These are phyloP conservation scores for Amphipyra berbera DNA, from an alignment of 2,888 invertebrate genomes.

Conservation along the genomic window DNA sequence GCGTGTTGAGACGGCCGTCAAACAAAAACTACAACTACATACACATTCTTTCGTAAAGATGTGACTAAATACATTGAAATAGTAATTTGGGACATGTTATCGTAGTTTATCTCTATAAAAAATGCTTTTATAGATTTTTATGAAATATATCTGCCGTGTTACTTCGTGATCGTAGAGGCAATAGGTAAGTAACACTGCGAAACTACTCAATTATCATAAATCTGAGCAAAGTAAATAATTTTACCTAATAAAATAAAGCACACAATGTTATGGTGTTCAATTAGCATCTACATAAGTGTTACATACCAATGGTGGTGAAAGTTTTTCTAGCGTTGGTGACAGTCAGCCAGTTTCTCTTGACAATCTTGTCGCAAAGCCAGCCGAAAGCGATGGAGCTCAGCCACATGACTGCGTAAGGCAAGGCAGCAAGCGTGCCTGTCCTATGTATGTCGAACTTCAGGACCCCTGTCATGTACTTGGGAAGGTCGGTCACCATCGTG, in stretches of 20 bases:
- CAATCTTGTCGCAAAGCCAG: slow-evolving; percentile 92
- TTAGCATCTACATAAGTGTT: slow-evolving; percentile 50
- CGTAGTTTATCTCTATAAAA: too few relatives aligned
- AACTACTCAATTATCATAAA: slow-evolving; percentile 17
- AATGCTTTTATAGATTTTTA: too few relatives aligned
- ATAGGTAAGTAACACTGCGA: too few relatives aligned
- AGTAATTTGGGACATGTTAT: too few relatives aligned
- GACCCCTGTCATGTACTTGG: slow-evolving; percentile 92
- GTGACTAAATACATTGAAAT: too few relatives aligned
- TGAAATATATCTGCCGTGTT: too few relatives aligned
- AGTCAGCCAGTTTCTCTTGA: slow-evolving; percentile 89
- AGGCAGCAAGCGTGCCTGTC: slow-evolving; percentile 91
- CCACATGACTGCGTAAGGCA: slow-evolving; percentile 93
- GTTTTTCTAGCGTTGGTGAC: slow-evolving; percentile 91
- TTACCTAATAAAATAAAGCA: slow-evolving; percentile 51
- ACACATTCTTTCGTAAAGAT: too few relatives aligned
- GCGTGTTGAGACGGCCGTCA: too few relatives aligned
- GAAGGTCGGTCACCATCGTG: slow-evolving; percentile 92
- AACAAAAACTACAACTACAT: too few relatives aligned
- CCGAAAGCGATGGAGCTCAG: slow-evolving; percentile 91
- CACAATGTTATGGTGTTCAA: slow-evolving; percentile 42
- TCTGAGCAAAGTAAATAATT: slow-evolving; percentile 38
- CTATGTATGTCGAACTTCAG: slow-evolving; percentile 91
- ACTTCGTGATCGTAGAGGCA: too few relatives aligned
- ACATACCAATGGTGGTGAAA: slow-evolving; percentile 92